Base-by-base conservation (phyloP, 2,113 vertebrate genomes). In the Microcebus griseorufus region DNA sequence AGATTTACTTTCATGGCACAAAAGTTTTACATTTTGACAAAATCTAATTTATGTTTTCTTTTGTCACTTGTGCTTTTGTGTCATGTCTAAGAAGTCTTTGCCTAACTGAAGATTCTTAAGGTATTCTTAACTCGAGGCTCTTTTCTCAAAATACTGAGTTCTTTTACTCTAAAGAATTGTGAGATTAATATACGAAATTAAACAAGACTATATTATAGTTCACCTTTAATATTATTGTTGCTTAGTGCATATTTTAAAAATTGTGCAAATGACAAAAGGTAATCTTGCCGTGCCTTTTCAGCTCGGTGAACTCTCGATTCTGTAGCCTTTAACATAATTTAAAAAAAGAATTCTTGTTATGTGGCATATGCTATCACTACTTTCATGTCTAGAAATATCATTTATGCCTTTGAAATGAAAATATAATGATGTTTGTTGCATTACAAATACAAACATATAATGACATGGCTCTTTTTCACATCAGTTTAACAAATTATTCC, bases 241-340 rank as follows among this genome's bases (percentile, higher is more conserved):
- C 69, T 75, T 64, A 80, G 62, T n/a, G n/a, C 9, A 67, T 95
- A 65, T 83, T 94, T 92, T 29, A 82, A 86, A 81, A 55, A 64
- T 64, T 95, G 39, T 93, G 53, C 85, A 95, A 53, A 78, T 95
- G 34, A 25, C 39, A 83, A 82, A 93, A 91, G 75, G 10, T 86
- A 82, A 92, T 86, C 96, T 96, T 93, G 32, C 65, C 78, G 8
- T 82, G 73, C 29, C 62, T 83, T 97, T 93, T 95, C 37, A 62
- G 60, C 53, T 95, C 29, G 81, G 29, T 88, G 70, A 95, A 86
- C 22, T 93, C 22, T 96, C 1, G 12, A 64, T 96, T 95, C 81
- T 96, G 3, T 90, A 45, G 22, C 42, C 51, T 95, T 92, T 90
- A 87, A 69, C 10, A 69, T 76, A 22, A 45, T 75, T 90, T 73